phyloP scores from a whole-genome alignment of 2,888 invertebrate species.

The Noctua janthe region DNA sequence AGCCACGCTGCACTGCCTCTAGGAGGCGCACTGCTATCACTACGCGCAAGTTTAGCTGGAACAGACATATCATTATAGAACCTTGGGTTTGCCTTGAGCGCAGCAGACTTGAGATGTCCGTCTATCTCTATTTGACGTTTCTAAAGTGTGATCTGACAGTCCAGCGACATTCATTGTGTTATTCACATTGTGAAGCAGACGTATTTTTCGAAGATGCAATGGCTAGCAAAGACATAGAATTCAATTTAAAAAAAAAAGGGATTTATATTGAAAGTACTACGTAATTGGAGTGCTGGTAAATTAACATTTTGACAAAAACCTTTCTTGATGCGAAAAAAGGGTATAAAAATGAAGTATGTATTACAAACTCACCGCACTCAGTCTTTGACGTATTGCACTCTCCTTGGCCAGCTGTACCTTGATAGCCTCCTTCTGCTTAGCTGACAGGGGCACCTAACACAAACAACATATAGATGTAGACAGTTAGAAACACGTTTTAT shows the following conservation, averaged over 20 bases:
- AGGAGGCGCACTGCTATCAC: constrained; percentile 84
- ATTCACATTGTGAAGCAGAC: neutral
- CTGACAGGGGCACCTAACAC: constrained; percentile 86
- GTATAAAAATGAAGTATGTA: neutral
- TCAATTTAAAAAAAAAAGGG: no score
- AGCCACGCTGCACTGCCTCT: constrained; percentile 86
- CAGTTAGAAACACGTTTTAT: neutral
- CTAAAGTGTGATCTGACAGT: neutral
- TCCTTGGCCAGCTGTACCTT: constrained; percentile 97
- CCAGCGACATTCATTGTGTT: neutral
- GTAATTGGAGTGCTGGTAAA: neutral
- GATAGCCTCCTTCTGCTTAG: constrained; percentile 98
- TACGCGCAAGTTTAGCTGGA: constrained; percentile 79
- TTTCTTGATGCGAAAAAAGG: neutral
- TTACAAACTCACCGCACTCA: constrained; percentile 89
- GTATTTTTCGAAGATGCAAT: neutral
- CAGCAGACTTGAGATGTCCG: no score
- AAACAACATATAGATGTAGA: neutral
- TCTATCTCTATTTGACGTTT: neutral
- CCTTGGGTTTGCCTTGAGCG: neutral
- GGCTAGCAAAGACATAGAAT: no score
- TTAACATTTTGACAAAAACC: neutral
- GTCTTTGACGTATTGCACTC: constrained; percentile 92
- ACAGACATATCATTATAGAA: neutral
- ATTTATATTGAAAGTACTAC: neutral